Evolutionary conservation across 2,113 vertebrate genomes (phyloP), one percentile per base, ranked within the genome.

Genomic region (Antennarius striatus): DNA sequence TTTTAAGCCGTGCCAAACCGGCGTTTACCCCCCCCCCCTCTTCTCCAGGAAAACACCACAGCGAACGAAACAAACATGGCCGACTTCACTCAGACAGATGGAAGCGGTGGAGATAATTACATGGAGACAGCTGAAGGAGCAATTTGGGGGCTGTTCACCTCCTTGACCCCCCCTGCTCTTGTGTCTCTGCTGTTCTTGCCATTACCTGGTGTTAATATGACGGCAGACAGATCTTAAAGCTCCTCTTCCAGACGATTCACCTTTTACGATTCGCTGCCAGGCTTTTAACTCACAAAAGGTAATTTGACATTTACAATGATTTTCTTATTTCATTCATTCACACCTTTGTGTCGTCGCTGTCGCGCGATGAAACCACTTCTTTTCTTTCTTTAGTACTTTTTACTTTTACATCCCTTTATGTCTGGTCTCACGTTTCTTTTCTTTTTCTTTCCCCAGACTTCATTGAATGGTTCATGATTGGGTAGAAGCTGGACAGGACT

Each of bases 241-340:
- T 39, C 62, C 77, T 63, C 6, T 75, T 67, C 32, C 3, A 63
- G 1, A 13, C 71, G 50, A 50, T 73, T 75, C 76, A 67, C 60
- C 68, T 57, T 68, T 67, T 60, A 54, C 69, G 56, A 63, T 70
- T 80, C 30, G 61, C 32, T 36, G 5, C 32, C 68, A 17, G 63
- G 71, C 56, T 68, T 67, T 73, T 56, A 70, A 68, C 70, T 61
- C n/a, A 30, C 28, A 63, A 68, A 36, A 49, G 43, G 75, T 63
- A 29, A 73, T 85, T 82, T 83, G 62, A 78, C 78, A 80, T 80
- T 81, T 78, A 83, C 75, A 83, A 78, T 85, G 78, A 12, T 12
- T 12, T 43, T 43, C 42, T 11, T 36, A 36, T 36, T 36, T 36
- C 32, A 36, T 36, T 36, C 32, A 36, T 36, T 7, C 32, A 36